A percentile compares a stretch with the other conserved stretches of the same genome.
phyloP scores from a whole-genome alignment of 2,113 vertebrate genomes.

The Cettia cetti region DNA sequence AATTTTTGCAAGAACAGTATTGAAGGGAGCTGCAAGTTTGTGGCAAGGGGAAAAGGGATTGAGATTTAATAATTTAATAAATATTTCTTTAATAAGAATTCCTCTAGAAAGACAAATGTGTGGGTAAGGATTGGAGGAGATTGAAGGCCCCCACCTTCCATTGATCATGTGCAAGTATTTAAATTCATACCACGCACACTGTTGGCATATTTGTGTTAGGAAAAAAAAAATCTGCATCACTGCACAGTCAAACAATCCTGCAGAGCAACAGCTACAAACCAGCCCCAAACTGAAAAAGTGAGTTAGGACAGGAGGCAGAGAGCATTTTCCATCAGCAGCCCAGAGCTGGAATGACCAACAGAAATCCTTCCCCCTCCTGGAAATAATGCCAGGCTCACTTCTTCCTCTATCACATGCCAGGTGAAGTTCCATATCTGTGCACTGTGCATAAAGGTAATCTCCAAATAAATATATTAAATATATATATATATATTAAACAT shows the following conservation, averaged over 20 bases:
- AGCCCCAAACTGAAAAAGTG: not conserved
- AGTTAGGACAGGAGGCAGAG: not conserved
- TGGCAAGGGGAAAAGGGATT: rapidly evolving
- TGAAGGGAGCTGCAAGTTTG: not conserved
- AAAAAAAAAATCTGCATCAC: not conserved
- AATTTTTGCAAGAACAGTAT: rapidly evolving
- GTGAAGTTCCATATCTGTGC: not conserved
- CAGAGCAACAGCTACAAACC: not conserved
- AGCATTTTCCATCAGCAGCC: not conserved
- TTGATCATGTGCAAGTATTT: not conserved
- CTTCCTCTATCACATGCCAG: not conserved
- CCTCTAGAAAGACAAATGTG: not conserved
- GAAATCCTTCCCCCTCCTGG: not conserved
- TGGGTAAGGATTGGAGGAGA: not conserved
- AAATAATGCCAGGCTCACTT: not conserved
- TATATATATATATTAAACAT: rapidly evolving
- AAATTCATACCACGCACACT: not conserved
- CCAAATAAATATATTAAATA: not conserved
- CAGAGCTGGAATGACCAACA: not conserved
- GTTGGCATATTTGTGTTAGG: not conserved
- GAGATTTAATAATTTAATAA: too few species aligned
- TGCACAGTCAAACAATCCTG: not conserved
- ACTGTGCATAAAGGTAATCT: not conserved
- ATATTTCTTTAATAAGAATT: not conserved
- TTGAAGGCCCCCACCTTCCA: not conserved